Conservation (phyloP, 2,888 invertebrate species). For the Phengaris arion region DNA sequence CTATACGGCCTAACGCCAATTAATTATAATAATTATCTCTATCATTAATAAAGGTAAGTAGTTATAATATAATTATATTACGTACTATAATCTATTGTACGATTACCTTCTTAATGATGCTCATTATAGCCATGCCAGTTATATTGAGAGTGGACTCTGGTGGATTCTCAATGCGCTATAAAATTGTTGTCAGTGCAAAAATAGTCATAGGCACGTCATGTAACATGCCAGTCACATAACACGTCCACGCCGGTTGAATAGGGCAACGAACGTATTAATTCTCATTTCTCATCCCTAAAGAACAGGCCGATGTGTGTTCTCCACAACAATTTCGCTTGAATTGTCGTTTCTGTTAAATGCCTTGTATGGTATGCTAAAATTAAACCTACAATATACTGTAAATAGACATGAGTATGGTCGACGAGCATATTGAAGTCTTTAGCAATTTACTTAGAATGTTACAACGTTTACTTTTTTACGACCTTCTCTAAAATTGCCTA, state of each 20-base stretch:
- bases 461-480: too few relatives aligned
- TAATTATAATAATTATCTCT: too few relatives aligned
- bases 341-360: constrained; percentile 1
- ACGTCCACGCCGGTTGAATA: constrained; percentile 39
- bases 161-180: background rate
- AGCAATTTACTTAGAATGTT: too few relatives aligned
- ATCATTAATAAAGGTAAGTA: too few relatives aligned
- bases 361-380: background rate
- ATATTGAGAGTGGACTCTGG: background rate
- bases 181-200: constrained; percentile 33
- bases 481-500: too few relatives aligned
- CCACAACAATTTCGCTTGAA: background rate
- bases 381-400: background rate
- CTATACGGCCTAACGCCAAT: too few relatives aligned
- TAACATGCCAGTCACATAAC: constrained; percentile 34
- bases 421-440: too few relatives aligned
- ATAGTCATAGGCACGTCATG: constrained; percentile 32
- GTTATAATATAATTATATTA: too few relatives aligned
- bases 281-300: constrained; percentile 52
- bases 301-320: constrained; percentile 34
- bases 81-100: too few relatives aligned
- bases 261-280: constrained; percentile 62
- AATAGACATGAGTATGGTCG: too few relatives aligned
- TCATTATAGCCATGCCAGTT: background rate
- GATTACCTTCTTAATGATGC: background rate